These are phyloP conservation scores for Machimus atricapillus DNA, from an alignment of 2,888 invertebrate species.

Conservation along the genomic window DNA sequence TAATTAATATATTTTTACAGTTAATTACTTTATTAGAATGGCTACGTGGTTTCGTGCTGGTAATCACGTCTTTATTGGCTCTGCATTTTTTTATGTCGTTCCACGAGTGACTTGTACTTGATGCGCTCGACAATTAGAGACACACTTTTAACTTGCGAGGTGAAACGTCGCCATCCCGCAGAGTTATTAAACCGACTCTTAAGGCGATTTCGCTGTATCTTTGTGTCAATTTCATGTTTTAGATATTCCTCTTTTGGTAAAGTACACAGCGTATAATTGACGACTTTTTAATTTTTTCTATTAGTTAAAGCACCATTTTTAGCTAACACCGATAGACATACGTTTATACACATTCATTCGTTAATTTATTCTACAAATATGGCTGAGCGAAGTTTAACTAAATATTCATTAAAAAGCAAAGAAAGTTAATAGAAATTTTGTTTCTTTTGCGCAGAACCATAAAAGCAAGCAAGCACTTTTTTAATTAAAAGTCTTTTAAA, in stretches of 20 bases:
- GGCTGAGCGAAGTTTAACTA: not conserved
- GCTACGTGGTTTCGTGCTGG: not conserved
- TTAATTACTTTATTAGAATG: slow-evolving; percentile 35
- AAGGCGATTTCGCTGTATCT: not conserved
- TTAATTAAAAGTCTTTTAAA: too few species aligned
- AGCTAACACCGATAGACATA: not conserved
- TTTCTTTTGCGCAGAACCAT: too few species aligned
- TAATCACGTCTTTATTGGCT: not conserved
- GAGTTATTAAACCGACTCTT: not conserved
- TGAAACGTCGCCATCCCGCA: not conserved
- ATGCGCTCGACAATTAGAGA: not conserved
- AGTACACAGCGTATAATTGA: not conserved
- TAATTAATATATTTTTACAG: slow-evolving; percentile 35
- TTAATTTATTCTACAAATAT: not conserved
- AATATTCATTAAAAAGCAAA: not conserved
- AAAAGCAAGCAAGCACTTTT: too few species aligned
- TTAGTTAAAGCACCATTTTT: not conserved
- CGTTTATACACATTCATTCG: not conserved
- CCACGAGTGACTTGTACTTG: not conserved
- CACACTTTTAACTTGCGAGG: not conserved
- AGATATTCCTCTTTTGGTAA: not conserved
- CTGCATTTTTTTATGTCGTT: not conserved
- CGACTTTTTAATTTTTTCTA: not conserved
- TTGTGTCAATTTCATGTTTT: not conserved
- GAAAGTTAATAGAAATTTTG: too few species aligned